Evolutionary conservation across 1,140 invertebrate genomes (phyloP), one percentile per base, ranked within the genome.

Genomic region (Drosophila elegans): DNA sequence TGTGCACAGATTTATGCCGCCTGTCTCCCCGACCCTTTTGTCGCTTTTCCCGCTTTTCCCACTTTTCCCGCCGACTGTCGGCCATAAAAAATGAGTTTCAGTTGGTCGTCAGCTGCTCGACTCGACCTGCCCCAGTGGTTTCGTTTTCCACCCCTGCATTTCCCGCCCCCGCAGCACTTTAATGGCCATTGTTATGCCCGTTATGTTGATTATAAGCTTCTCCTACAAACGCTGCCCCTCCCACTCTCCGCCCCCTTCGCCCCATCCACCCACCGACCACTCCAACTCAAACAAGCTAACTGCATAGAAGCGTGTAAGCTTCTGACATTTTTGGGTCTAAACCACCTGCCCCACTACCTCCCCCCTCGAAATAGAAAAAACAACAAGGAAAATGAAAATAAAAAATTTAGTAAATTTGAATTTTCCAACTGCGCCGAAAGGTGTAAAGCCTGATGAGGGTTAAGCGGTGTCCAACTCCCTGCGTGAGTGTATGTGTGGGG

Each of bases 391-490:
- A 74, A 59, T 67, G 49, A 38, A 57, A 67, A 67, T 59, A 73
- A 54, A 74, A 54, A 68, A 59, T 76, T 68, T 72, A 49, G 42
- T 76, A 72, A 72, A 78, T 78, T 78, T 78, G 59, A 78, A 78
- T 78, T 78, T 75, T 78, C 48, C 44, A 41, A 72, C 66, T 78
- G 68, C 59, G 53, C 74, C 57, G 73, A 78, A 78, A 78, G 75
- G 75, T 78, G 75, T 78, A 78, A 78, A 78, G 75, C 75, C 75
- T 78, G 76, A 78, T 78, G 76, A 78, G 76, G 75, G 76, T 78
- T 76, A 76, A 76, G 73, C 74, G 72, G 62, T 72, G 54, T 52
- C 75, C 67, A 55, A 12, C 61, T 27, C 57, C 7, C 3, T 21
- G 51, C 34, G 29, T 39, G 39, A 36, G 12, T 25, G 39, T 46